Evolutionary conservation across 2,113 vertebrate genomes (phyloP), one percentile per base, ranked within the genome.

Genomic region (Bos javanicus): DNA sequence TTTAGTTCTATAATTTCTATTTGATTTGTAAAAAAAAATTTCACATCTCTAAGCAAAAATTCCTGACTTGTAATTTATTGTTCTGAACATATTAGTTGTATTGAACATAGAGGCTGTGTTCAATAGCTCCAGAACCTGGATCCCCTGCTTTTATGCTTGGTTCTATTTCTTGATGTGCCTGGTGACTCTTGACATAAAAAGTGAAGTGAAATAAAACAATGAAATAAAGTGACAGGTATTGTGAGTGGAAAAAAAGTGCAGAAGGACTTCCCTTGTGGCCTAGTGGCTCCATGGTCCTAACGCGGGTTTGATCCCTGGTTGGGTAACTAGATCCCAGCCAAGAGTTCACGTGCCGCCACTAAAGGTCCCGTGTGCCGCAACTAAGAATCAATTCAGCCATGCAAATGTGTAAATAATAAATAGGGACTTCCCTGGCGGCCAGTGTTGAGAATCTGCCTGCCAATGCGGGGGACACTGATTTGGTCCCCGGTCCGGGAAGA

Each of bases 291-390:
- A 2, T 0, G 67, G 11, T 1, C 36, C 71, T 43, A 7, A 0
- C 4, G 36, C 21, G 14, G 39, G 11, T 2, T 26, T 2, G 23
- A 4, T 3, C 11, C 71, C 71, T 25, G 71, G 71, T 0, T 43
- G 71, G 71, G 71, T 36, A 39, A 6, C 21, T 14, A 43, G 36
- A 2, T 2, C 71, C 39, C 36, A 1, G 0, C 21, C 1, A 0
- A 6, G 62, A 16, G 15, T 2, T n/a, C 62, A n/a, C 64, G 0
- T 0, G 33, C 36, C 71, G 0, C 23, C 23, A 2, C 23, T 14
- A 2, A 13, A 25, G 21, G 36, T 6, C 36, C 36, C 2, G 2
- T 6, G 67, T 0, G 36, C 36, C 10, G 2, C 71, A 2, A 0
- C 36, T 0, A 43, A 26, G 71, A 7, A 25, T 25, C 36, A 2